A percentile compares a stretch with the other conserved stretches of the same genome.
Conservation (phyloP, 30 jellyfish, hydroid and myxozoan genomes). For the Chrysaora quinquecirrha region DNA sequence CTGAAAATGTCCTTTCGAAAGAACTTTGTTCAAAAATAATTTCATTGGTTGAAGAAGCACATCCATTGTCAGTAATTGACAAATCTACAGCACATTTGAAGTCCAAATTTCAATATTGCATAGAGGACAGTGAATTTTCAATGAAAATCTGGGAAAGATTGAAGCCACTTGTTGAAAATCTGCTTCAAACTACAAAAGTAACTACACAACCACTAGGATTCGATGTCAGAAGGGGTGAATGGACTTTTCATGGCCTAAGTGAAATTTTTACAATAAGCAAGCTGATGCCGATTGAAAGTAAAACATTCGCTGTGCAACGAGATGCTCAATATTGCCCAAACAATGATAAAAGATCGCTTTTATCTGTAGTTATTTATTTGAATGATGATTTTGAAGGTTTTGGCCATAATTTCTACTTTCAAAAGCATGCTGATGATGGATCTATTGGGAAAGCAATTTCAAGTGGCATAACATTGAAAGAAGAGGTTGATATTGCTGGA, state of each 20-base stretch:
- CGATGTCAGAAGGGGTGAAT: slow-evolving; percentile 53
- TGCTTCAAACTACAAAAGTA: too few species aligned
- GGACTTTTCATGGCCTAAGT: slow-evolving; percentile 42
- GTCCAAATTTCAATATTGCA: too few species aligned
- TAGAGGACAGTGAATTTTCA: too few species aligned
- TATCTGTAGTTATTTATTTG: slow-evolving; percentile 46
- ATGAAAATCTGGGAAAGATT: too few species aligned
- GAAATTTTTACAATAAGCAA: slow-evolving; percentile 23
- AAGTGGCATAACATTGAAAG: slow-evolving; percentile 37
- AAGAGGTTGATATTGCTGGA: slow-evolving; percentile 44
- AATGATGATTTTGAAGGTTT: slow-evolving; percentile 70
- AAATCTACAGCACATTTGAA: too few species aligned
- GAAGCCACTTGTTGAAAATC: too few species aligned
- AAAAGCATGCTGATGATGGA: too few species aligned
- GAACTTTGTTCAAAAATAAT: too few species aligned
- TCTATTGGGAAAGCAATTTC: neutral
- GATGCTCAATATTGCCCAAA: slow-evolving; percentile 72
- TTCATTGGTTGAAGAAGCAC: too few species aligned
- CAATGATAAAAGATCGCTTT: slow-evolving; percentile 58
- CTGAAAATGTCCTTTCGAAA: too few species aligned
- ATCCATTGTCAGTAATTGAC: too few species aligned
- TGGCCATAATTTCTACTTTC: slow-evolving; percentile 46
- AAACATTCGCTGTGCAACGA: slow-evolving; percentile 29
- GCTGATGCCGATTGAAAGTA: neutral
- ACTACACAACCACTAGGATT: slow-evolving; percentile 67